Conservation (phyloP, 2,888 invertebrate species). For the Drosophila fungiperda region DNA sequence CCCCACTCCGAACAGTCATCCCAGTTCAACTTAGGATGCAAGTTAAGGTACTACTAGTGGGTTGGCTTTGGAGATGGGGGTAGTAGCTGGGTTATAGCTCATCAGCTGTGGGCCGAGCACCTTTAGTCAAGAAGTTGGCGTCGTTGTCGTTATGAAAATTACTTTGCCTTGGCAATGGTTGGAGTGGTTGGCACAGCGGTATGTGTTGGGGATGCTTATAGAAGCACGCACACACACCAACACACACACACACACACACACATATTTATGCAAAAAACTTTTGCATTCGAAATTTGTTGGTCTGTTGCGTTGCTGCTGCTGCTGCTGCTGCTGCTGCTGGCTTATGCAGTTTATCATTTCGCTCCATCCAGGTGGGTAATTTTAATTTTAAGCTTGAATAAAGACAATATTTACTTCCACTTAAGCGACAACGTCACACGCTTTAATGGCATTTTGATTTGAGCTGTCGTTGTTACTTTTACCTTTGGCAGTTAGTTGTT, state of each 20-base stretch:
- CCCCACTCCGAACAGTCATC: not conserved
- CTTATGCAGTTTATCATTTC: conserved; percentile 83
- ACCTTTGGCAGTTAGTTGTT: conserved; percentile 36
- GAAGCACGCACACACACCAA: conserved; percentile 16
- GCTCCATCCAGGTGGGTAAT: conserved; percentile 75
- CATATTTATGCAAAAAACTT: conserved; percentile 72
- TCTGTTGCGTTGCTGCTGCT: conserved; percentile 59
- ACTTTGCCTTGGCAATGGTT: conserved; percentile 50
- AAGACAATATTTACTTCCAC: conserved; percentile 82
- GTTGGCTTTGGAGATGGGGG: not conserved
- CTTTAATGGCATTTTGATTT: conserved; percentile 83
- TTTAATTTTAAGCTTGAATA: conserved; percentile 83
- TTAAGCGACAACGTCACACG: conserved; percentile 73
- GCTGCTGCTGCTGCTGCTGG: conserved; percentile 32
- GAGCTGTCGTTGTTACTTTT: conserved; percentile 48
- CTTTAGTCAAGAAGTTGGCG: conserved; percentile 71
- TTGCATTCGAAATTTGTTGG: conserved; percentile 78
- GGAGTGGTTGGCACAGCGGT: not conserved
- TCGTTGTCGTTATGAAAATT: conserved; percentile 82
- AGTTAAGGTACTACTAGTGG: conserved; percentile 19
- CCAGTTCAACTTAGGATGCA: conserved; percentile 14
- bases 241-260: conserved; percentile 25
- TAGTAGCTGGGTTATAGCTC: conserved; percentile 52
- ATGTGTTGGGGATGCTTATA: not conserved
- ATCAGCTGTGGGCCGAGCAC: conserved; percentile 62